phyloP scores from a whole-genome alignment of 1,140 invertebrate species.

The Brachionus asplanchnoidis region DNA sequence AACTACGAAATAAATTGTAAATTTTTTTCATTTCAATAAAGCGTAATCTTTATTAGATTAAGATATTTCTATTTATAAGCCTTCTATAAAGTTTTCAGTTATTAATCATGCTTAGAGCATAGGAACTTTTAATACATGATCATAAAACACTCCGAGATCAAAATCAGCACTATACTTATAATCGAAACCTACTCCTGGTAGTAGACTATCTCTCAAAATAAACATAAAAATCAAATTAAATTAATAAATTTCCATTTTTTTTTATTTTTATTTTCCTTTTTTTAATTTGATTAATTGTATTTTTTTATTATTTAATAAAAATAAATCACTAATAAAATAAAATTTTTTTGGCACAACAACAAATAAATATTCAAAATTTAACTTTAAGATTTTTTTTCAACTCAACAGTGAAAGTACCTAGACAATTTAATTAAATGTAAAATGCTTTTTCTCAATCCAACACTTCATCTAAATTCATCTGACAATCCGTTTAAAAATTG shows the following conservation, averaged over 20 bases:
- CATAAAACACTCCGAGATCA: not conserved
- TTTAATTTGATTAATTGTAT: constrained; percentile 26
- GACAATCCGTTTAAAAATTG: not conserved
- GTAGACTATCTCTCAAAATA: not conserved
- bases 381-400: not conserved
- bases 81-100: not conserved
- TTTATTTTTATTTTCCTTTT: constrained; percentile 2
- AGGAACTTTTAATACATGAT: not conserved
- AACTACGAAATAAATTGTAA: not conserved
- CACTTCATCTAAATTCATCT: not conserved
- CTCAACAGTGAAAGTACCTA: not conserved
- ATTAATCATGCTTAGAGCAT: not conserved
- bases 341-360: not conserved
- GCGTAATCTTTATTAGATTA: not conserved
- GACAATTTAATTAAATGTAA: not conserved
- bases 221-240: constrained; percentile 24
- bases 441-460: not conserved
- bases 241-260: constrained; percentile 13
- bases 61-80: not conserved
- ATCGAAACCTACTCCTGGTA: not conserved
- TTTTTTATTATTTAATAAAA: constrained; percentile 26
- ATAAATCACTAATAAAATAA: not conserved
- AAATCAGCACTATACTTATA: not conserved
- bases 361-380: not conserved
- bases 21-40: not conserved